Evolutionary conservation across 2,797 vertebrate genomes (phyloP), one percentile per base, ranked within the genome.

Genomic region (Garrulus glandarius): DNA sequence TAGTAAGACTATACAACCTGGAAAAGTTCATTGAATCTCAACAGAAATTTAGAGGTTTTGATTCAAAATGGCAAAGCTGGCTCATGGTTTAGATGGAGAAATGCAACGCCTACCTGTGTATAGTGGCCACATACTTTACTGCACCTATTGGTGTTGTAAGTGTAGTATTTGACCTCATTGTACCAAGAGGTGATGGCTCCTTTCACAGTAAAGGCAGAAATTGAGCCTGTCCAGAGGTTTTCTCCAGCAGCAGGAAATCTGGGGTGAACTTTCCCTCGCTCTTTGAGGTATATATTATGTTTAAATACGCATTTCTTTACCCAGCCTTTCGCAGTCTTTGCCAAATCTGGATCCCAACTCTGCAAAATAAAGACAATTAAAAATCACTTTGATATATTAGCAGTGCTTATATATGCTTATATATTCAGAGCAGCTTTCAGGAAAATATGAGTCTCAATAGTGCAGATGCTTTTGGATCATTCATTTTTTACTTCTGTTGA

Each of bases 281-380:
- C 7, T 5, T 11, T 6, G 24, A 98, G 96, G 61, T 89, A 2
- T 2, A 3, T n/a, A 75, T 99, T 99, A 93, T 99, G 99, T 20
- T 86, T 0, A 92, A 98, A 98, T 12, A 36, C 0, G n/a, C 99
- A 99, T 10, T 29, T 76, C n/a, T 68, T 95, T 3, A 98, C 98
- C 99, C 99, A 99, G 0, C 85, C 95, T 88, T 96, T 97, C 0
- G 98, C 98, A 2, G 97, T 98, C 26, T 95, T 90, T 32, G 99
- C 98, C 88, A 99, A 95, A 49, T 43, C 97, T 34, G 97, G 92
- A 63, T 99, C 99, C 99, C 99, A 99, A 1, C 87, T 98, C 99
- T 99, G 96, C 21, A 96, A 97, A 94, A 94, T 37, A 96, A 88
- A 71, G 89, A 76, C 34, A 85, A 56, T 46, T 12, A 43, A 81